Evolutionary conservation across 2,888 invertebrate genomes (phyloP).

Genomic region (Cephus rjabovi): DNA sequence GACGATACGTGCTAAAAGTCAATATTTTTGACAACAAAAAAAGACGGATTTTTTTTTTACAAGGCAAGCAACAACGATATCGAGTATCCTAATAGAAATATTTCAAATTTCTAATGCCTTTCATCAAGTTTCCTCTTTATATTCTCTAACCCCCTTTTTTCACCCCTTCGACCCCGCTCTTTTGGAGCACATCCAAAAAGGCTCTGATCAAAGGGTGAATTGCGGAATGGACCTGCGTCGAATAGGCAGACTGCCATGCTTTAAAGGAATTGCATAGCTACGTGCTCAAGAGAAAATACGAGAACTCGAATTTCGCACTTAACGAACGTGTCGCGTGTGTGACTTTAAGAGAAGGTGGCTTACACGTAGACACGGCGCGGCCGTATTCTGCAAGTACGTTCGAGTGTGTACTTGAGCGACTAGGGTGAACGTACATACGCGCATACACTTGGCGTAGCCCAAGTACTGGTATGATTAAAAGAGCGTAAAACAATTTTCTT

Average conservation of each 20-base stretch:
- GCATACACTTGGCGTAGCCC: not conserved
- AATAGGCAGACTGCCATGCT: not conserved
- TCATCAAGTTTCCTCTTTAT: not conserved
- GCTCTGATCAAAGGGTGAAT: not conserved
- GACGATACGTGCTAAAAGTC: not conserved
- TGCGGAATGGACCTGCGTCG: not conserved
- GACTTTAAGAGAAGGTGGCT: not conserved
- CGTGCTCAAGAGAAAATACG: not conserved
- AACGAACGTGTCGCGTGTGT: not conserved
- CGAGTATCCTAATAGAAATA: not conserved
- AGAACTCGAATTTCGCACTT: not conserved
- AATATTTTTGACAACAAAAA: not conserved
- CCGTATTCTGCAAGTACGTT: not conserved
- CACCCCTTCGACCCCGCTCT: not conserved
- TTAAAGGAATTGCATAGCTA: not conserved
- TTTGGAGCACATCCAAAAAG: not conserved
- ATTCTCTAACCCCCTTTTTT: not conserved
- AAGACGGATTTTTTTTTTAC: not conserved
- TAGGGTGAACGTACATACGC: not conserved
- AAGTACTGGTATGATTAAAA: not conserved
- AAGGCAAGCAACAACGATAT: not conserved
- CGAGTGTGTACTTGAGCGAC: not conserved
- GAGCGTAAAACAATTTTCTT: constrained; percentile 6
- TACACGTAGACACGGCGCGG: not conserved
- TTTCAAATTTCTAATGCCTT: not conserved